Evolutionary conservation across 1,140 invertebrate genomes (phyloP).

Genomic region (Dendrolimus kikuchii): DNA sequence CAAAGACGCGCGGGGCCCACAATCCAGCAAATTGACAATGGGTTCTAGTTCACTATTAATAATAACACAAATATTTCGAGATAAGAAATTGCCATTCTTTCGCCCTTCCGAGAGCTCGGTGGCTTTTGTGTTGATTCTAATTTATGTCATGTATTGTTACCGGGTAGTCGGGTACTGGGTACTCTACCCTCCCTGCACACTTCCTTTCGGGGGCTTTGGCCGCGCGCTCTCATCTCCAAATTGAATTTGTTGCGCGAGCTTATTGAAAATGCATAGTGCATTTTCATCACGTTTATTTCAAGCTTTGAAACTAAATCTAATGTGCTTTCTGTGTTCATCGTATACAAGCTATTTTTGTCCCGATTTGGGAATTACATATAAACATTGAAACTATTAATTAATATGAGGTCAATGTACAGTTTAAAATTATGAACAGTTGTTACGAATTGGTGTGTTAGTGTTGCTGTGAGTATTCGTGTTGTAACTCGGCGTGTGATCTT

Average conservation of each 20-base stretch:
- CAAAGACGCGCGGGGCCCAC: constrained; percentile 34
- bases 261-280: constrained; percentile 51
- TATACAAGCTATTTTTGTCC: no score
- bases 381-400: constrained; percentile 11
- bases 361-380: neutral
- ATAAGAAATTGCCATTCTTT: constrained; percentile 70
- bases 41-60: constrained; percentile 47
- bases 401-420: constrained; percentile 18
- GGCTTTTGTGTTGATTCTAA: constrained; percentile 68
- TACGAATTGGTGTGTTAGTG: constrained; percentile 14
- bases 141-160: constrained; percentile 68
- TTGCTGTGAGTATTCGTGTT: constrained; percentile 15
- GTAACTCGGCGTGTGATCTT: constrained; percentile 10
- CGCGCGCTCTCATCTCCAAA: constrained; percentile 35
- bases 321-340: neutral
- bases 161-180: no score
- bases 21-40: constrained; percentile 55
- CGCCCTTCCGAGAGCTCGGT: constrained; percentile 59
- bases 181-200: constrained; percentile 63
- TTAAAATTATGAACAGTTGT: constrained; percentile 12
- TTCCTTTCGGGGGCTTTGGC: constrained; percentile 53
- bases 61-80: constrained; percentile 56
- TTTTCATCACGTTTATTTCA: constrained; percentile 18
- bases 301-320: neutral
- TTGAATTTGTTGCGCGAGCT: constrained; percentile 59